These are phyloP conservation scores for Cepaea nemoralis DNA, from an alignment of 1,140 invertebrate genomes.

Conservation along the genomic window DNA sequence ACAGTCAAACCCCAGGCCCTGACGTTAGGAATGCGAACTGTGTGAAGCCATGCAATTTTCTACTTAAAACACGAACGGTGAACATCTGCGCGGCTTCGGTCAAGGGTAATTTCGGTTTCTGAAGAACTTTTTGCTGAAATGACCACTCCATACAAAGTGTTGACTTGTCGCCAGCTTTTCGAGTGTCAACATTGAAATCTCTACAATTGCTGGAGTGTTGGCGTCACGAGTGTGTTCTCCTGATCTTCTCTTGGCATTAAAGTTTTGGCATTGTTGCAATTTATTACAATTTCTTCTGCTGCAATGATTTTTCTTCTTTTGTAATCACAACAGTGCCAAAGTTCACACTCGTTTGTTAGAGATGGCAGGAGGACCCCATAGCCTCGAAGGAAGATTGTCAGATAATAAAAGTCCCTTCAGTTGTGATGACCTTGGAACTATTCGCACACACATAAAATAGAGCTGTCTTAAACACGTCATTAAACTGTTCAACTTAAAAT, in stretches of 20 bases:
- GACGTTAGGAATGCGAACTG: background rate
- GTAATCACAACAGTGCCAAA: too few relatives aligned
- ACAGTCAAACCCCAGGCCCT: background rate
- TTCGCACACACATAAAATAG: too few relatives aligned
- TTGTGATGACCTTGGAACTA: too few relatives aligned
- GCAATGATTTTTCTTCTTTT: background rate
- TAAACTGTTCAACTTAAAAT: too few relatives aligned
- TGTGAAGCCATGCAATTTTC: background rate
- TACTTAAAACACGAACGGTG: background rate
- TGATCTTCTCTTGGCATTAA: background rate
- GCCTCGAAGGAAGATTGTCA: too few relatives aligned
- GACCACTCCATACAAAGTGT: background rate
- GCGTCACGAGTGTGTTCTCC: background rate
- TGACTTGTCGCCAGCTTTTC: background rate
- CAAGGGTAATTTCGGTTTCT: background rate
- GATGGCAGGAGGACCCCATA: too few relatives aligned
- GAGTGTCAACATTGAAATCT: background rate
- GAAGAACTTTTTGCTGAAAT: background rate
- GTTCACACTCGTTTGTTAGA: too few relatives aligned
- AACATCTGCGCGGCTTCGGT: background rate
- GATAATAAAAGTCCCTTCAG: too few relatives aligned
- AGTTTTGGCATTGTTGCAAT: slow-evolving; percentile 1
- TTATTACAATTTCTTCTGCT: background rate
- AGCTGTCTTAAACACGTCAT: too few relatives aligned
- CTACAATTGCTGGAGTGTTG: background rate